Evolutionary conservation across 2,113 vertebrate genomes (phyloP).

Genomic region (Spea bombifrons): DNA sequence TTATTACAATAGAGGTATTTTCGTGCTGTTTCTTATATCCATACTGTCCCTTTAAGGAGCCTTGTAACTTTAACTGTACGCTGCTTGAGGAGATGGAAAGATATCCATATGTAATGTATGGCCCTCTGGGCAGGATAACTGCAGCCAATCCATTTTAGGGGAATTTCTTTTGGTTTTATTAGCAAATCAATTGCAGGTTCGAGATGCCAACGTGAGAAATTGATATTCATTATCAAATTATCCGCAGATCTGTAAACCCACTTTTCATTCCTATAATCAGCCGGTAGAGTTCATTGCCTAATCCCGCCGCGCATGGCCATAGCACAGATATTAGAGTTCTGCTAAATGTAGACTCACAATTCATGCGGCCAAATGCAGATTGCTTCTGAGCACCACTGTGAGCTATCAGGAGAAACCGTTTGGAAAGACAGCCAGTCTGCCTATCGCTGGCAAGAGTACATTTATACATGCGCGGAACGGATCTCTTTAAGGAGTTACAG

Average conservation of each 20-base stretch:
- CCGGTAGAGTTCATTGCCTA: slow-evolving; percentile 7
- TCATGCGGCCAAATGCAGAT: slow-evolving; percentile 55
- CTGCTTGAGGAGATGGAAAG: background rate
- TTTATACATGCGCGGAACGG: slow-evolving; percentile 29
- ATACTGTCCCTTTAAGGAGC: no score
- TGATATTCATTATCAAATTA: slow-evolving; percentile 46
- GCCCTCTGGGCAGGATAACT: slow-evolving; percentile 16
- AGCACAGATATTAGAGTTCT: slow-evolving; percentile 45
- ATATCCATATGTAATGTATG: slow-evolving; percentile 30
- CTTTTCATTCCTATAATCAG: slow-evolving; percentile 27
- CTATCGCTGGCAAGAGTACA: slow-evolving; percentile 56
- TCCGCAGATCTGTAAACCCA: slow-evolving; percentile 35
- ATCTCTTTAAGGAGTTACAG: slow-evolving; percentile 38
- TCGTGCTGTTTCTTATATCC: no score
- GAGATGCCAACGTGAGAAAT: slow-evolving; percentile 28
- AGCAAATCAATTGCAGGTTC: slow-evolving; percentile 37
- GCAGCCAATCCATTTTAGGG: slow-evolving; percentile 9
- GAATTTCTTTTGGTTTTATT: slow-evolving; percentile 31
- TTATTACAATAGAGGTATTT: no score
- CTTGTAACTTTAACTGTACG: no score
- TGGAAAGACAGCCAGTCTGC: slow-evolving; percentile 52
- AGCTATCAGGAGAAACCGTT: slow-evolving; percentile 53
- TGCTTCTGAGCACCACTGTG: slow-evolving; percentile 62
- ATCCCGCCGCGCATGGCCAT: slow-evolving; percentile 41
- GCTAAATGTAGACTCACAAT: slow-evolving; percentile 50